Base-by-base conservation (phyloP, 1,140 invertebrate genomes). In the Eueides isabella region DNA sequence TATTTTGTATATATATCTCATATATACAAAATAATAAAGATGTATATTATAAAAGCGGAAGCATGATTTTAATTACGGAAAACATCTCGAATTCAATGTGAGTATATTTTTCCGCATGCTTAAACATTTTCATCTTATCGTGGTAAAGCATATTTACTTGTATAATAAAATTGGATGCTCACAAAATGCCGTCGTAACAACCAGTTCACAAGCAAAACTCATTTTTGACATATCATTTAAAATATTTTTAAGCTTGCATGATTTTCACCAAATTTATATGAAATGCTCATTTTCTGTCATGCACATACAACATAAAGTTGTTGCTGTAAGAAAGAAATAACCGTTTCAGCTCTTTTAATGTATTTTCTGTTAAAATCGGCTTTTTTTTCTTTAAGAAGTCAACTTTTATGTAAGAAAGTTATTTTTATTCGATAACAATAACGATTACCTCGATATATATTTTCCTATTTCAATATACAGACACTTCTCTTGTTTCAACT, bases 191-290 rank as follows among this genome's bases (percentile, higher is more conserved):
- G 65, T 74, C 67, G 67, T 67, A 68, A 28, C 67, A 23, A 61
- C 23, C 72, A 65, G 67, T 70, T 69, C 67, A 29, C 29, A 26
- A 41, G 67, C 26, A 64, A 74, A 74, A 29, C 38, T 66, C 62
- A 65, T 74, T 66, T 70, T 63, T 74, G 72, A 74, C 67, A 70
- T 74, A 61, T 69, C 72, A 70, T 74, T 74, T 74, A 69, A 64
- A 74, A 67, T 71, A 71, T 71, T 23, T 55, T 72, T 72, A 72
- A 72, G 62, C 63, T 63, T 61, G 44, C 63, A 30, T 68, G 70
- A 66, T 72, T 72, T 66, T 55, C 41, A 66, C 26, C 30, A 48
- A 66, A 72, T 72, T 41, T 11, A 19, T 55, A 66, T 66, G 26
- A n/a, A 72, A 48, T 70, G 23, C 33, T 38, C 33, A 55, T 55